Base-by-base conservation (phyloP, 2,113 vertebrate species). In the Psettodes erumei region DNA sequence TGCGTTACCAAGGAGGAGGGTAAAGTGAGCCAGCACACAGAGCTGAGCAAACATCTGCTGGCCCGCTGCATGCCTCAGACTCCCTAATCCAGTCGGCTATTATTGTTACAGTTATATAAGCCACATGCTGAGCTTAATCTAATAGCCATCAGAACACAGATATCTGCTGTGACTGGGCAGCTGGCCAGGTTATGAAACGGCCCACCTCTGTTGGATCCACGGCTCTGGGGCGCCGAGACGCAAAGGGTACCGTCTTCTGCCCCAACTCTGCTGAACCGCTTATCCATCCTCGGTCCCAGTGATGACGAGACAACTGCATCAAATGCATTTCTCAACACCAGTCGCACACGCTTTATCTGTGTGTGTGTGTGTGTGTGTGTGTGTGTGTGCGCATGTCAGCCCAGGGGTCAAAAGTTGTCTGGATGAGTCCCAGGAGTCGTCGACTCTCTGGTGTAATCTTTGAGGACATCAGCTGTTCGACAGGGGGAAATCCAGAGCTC, bases 31-130 rank as follows among this genome's bases (percentile, higher is more conserved):
- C 35, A 65, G 76, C 66, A 76, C 62, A 59, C 58, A 1, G 18
- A 81, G 79, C 69, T 82, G 45, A 75, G 86, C 84, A 90, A 92
- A 94, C 91, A 92, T 80, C 88, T 84, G 87, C 77, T 71, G 62
- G 61, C 55, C 65, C 12, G 7, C 54, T n/a, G 45, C 84, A 81
- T 82, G 81, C 82, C 75, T 82, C 69, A 56, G 85, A 82, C 79
- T 85, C 88, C 75, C 40, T 82, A 78, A 86, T 91, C 83, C 82
- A 65, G 30, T 12, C 25, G 3, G 68, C 64, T 70, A 45, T 85
- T 87, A 90, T 83, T 74, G 79, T 67, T 75, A 51, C 75, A 71
- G 63, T 85, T 92, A 92, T 40, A 87, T 86, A 90, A 90, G n/a
- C 54, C 75, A 55, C 84, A 82, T n/a, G 73, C 42, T 68, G 66